Conservation (phyloP, 2,113 vertebrate species). For the Sialia sialis region DNA sequence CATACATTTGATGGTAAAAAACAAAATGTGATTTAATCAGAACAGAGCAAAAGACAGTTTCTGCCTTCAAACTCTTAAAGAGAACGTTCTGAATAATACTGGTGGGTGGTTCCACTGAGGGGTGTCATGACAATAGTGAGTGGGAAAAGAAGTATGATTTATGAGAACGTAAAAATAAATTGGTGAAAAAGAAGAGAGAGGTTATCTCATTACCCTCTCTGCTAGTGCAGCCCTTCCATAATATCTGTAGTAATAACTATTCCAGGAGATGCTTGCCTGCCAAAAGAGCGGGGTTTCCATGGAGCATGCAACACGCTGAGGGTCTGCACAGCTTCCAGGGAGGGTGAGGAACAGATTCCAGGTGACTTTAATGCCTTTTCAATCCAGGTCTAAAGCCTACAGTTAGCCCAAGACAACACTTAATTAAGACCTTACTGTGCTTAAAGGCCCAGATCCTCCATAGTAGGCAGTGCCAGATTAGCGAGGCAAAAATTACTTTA, state of each 20-base stretch:
- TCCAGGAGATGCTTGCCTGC: background rate
- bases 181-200: background rate
- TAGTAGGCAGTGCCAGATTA: background rate
- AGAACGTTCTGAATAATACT: background rate
- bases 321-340: rapidly evolving
- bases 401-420: background rate
- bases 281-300: background rate
- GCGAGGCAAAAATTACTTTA: background rate
- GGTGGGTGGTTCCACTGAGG: no score
- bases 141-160: background rate
- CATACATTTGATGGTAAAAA: background rate
- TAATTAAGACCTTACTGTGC: constrained; percentile 4
- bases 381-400: background rate
- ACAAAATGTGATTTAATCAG: background rate
- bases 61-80: background rate
- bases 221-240: background rate
- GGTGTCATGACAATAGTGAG: background rate
- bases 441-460: background rate
- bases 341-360: background rate
- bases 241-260: background rate
- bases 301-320: rapidly evolving
- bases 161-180: background rate
- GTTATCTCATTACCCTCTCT: background rate
- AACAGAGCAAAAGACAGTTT: background rate
- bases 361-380: constrained; percentile 21